Conservation (phyloP, 2,797 vertebrate genomes). For the Siniperca obscura region DNA sequence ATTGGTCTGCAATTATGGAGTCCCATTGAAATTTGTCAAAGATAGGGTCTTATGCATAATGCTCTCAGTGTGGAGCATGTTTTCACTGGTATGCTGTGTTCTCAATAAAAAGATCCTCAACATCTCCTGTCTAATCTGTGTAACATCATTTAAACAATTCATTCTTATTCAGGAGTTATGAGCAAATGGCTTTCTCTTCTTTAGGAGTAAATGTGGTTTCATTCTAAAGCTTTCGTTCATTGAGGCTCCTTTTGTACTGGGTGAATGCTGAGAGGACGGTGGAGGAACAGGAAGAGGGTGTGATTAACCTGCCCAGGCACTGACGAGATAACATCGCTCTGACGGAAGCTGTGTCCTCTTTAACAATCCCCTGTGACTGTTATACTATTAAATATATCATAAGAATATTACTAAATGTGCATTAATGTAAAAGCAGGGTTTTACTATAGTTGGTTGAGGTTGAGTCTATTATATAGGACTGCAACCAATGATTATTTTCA, state of each 20-base stretch:
- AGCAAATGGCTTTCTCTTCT: neutral
- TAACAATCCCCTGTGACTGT: too few relatives aligned
- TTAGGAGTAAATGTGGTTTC: neutral
- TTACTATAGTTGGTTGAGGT: too few relatives aligned
- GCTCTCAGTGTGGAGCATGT: slow-evolving; percentile 33
- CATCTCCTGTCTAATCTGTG: slow-evolving; percentile 18
- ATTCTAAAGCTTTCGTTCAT: neutral
- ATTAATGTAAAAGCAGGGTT: too few relatives aligned
- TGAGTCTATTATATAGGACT: too few relatives aligned
- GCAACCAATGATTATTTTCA: too few relatives aligned
- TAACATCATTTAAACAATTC: neutral
- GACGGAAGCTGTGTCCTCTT: neutral
- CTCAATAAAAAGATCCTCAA: slow-evolving; percentile 64
- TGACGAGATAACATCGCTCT: neutral
- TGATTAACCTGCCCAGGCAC: slow-evolving; percentile 26
- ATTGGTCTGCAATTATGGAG: slow-evolving; percentile 45
- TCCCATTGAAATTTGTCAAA: slow-evolving; percentile 31
- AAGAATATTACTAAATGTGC: too few relatives aligned
- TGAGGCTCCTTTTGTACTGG: too few relatives aligned
- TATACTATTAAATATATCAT: too few relatives aligned
- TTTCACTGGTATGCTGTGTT: slow-evolving; percentile 60
- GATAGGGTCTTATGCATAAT: slow-evolving; percentile 49
- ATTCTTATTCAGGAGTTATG: neutral
- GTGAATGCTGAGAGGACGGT: neutral
- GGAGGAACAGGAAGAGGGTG: slow-evolving; percentile 1